Evolutionary conservation across 2,888 invertebrate species (phyloP).

Genomic region (Mesorhabditis spiculigera): DNA sequence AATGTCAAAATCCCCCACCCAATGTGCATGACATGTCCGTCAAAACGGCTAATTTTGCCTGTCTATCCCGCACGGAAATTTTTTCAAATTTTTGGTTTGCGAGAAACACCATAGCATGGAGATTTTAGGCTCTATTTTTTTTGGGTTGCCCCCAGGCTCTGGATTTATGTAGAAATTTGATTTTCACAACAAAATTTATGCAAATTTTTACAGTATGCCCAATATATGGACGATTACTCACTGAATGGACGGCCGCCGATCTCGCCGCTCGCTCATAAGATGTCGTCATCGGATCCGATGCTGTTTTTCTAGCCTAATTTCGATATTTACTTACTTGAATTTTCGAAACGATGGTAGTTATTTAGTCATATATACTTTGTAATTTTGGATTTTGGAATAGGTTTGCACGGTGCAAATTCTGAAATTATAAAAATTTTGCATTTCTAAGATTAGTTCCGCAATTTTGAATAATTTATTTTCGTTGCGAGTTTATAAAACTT

Average conservation of each 20-base stretch:
- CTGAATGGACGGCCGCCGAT: slow-evolving; percentile 36
- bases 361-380: too few relatives aligned
- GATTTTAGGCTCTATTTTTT: slow-evolving; percentile 11
- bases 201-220: slow-evolving; percentile 40
- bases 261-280: slow-evolving; percentile 41
- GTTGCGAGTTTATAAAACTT: too few relatives aligned
- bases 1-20: too few relatives aligned
- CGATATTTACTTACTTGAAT: too few relatives aligned
- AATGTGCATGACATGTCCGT: background rate
- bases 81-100: slow-evolving; percentile 15
- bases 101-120: slow-evolving; percentile 13
- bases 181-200: too few relatives aligned
- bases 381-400: too few relatives aligned
- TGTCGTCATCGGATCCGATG: slow-evolving; percentile 45
- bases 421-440: too few relatives aligned
- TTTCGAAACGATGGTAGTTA: too few relatives aligned
- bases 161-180: background rate
- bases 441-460: too few relatives aligned
- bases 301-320: slow-evolving; percentile 48
- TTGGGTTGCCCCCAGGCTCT: background rate
- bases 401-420: too few relatives aligned
- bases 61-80: background rate
- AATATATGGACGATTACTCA: slow-evolving; percentile 46
- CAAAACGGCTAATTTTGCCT: background rate
- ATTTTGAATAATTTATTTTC: too few relatives aligned